These are phyloP conservation scores for Corvus hawaiiensis DNA, from an alignment of 2,113 vertebrate species.

Conservation along the genomic window DNA sequence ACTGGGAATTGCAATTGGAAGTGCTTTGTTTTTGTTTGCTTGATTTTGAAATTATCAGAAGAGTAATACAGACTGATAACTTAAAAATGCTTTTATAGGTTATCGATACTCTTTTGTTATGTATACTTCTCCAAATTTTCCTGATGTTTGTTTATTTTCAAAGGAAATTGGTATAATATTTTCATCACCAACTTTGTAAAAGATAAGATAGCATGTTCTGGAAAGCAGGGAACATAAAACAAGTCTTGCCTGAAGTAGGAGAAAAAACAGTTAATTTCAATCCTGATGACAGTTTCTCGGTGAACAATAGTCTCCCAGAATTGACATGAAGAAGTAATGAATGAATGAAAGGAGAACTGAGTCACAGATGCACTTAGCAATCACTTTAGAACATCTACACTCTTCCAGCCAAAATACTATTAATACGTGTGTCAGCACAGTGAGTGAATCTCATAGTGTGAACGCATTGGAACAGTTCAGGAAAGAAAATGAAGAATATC, in stretches of 20 bases:
- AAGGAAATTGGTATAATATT: not conserved
- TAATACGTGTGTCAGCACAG: slow-evolving; percentile 91
- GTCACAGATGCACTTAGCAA: slow-evolving; percentile 86
- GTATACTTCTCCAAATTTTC: not conserved
- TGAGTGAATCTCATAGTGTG: slow-evolving; percentile 78
- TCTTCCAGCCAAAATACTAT: slow-evolving; percentile 86
- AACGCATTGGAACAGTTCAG: slow-evolving; percentile 70
- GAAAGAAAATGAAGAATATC: slow-evolving; percentile 83
- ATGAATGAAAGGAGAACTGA: slow-evolving; percentile 83
- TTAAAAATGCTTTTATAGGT: not conserved
- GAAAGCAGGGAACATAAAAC: not conserved
- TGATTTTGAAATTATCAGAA: not conserved
- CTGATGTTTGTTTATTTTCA: not conserved
- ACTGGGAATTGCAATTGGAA: not conserved
- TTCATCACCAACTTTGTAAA: not conserved
- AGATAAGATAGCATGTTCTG: not conserved
- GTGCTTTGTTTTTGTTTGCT: not conserved
- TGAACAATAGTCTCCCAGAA: slow-evolving; percentile 85
- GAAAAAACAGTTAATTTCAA: slow-evolving; percentile 81
- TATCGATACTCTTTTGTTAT: not conserved
- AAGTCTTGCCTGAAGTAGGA: slow-evolving; percentile 39
- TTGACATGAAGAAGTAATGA: slow-evolving; percentile 86
- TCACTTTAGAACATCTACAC: slow-evolving; percentile 85
- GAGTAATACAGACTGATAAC: not conserved
- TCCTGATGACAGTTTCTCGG: slow-evolving; percentile 81